Evolutionary conservation across 2,888 invertebrate genomes (phyloP).

Genomic region (Epinotia bilunana): DNA sequence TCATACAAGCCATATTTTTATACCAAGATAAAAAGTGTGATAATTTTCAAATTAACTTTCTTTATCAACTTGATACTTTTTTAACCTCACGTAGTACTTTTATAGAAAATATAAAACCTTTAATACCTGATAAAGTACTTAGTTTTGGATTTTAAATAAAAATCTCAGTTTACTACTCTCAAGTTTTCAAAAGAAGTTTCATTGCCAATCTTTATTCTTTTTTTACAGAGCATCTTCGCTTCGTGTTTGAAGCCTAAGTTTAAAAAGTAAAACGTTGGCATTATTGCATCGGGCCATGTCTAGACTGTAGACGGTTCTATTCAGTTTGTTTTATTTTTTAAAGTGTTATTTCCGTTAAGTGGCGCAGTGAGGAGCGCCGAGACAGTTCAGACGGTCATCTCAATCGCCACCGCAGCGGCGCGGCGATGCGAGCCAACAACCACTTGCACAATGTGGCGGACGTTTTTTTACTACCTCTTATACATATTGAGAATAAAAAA

Average conservation of each 20-base stretch:
- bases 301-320: conserved; percentile 25
- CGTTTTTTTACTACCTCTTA: neutral
- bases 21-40: too few relatives aligned
- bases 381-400: conserved; percentile 10
- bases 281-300: neutral
- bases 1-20: too few relatives aligned
- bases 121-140: neutral
- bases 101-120: neutral
- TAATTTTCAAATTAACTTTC: too few relatives aligned
- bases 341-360: conserved; percentile 14
- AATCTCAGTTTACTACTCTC: neutral
- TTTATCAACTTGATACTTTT: too few relatives aligned
- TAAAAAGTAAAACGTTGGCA: conserved; percentile 16
- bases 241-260: neutral
- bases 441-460: neutral
- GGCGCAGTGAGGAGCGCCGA: conserved; percentile 5
- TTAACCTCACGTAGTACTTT: too few relatives aligned
- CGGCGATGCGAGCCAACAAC: neutral
- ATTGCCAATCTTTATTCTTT: conserved; percentile 3
- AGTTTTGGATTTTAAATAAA: conserved; percentile 8
- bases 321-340: conserved; percentile 23
- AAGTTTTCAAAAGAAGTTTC: conserved; percentile 9
- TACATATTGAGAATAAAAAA: too few relatives aligned
- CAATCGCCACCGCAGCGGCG: neutral
- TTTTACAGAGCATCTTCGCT: neutral